Evolutionary conservation across 2,797 vertebrate genomes (phyloP).

Genomic region (Lindbergichthys nudifrons): DNA sequence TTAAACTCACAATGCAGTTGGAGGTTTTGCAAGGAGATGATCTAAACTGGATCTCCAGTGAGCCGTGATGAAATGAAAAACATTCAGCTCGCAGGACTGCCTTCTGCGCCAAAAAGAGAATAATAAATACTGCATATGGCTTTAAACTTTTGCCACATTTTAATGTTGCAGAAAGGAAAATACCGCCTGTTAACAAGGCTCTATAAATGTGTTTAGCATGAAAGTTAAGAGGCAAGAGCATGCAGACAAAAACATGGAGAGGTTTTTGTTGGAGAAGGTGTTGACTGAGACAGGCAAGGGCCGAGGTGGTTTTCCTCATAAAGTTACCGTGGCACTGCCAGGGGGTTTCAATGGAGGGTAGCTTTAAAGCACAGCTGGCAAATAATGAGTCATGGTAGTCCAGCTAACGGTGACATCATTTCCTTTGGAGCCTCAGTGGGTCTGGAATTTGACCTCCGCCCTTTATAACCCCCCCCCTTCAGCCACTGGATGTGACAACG

Average conservation of each 20-base stretch:
- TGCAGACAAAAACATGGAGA: constrained; percentile 25
- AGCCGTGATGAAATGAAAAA: constrained; percentile 38
- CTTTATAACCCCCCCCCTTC: too few species aligned
- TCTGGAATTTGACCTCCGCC: constrained; percentile 67
- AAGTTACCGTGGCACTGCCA: constrained; percentile 35
- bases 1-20: neutral
- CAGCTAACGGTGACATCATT: constrained; percentile 75
- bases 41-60: constrained; percentile 41
- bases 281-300: constrained; percentile 26
- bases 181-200: constrained; percentile 30
- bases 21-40: constrained; percentile 28
- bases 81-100: constrained; percentile 20
- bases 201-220: constrained; percentile 18
- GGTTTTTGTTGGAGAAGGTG: constrained; percentile 16
- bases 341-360: constrained; percentile 54
- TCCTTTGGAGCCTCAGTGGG: constrained; percentile 62
- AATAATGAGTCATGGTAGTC: constrained; percentile 76
- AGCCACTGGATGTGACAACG: constrained; percentile 41
- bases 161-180: constrained; percentile 18
- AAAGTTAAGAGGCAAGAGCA: neutral
- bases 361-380: constrained; percentile 50
- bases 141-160: constrained; percentile 9
- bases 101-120: constrained; percentile 20
- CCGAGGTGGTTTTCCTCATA: constrained; percentile 48
- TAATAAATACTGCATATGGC: constrained; percentile 10